Base-by-base conservation (phyloP, 2,888 invertebrate genomes). In the Tipula confusa region DNA sequence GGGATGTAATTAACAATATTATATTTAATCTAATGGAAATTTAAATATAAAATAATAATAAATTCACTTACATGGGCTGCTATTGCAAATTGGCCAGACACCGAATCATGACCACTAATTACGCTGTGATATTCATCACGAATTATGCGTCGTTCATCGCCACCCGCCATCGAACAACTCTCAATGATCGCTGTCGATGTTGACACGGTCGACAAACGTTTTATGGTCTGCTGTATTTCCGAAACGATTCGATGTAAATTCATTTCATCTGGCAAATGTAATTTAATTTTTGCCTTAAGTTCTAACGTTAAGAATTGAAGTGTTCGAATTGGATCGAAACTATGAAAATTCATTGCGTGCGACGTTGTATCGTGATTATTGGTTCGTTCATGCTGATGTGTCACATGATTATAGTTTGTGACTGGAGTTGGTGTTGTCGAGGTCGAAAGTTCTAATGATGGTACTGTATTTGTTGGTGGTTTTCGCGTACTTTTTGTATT, bases 211-310 rank as follows among this genome's bases (percentile, higher is more conserved):
- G 43, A 84, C 82, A 84, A 48, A 85, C 86, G 84, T 85, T 86
- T 86, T 84, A 86, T 84, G 83, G 85, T 85, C 83, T 85, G 84
- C 83, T 86, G 85, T 83, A 86, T 86, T 84, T 86, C 86, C 48
- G 84, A 81, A 64, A 86, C 85, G 64, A 86, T 86, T 84, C 84
- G 85, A 33, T 85, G 85, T 48, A 85, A 84, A 84, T 84, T 85
- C 85, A 85, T 85, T 84, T 86, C 86, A 83, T 85, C 86, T 85
- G 85, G 1, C 82, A 84, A 79, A 83, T 82, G 81, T 83, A 84
- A 4, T 80, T 80, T 83, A 7, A 83, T 29, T 13, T 29, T 7
- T 5, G 48, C n/a, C 13, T 83, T 48, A n/a, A 83, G 48, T 83
- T 83, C 83, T 11, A 43, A 43, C 29, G 29, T 38, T 43, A 83